These are phyloP conservation scores for Fregata magnificens DNA, from an alignment of 2,113 vertebrate genomes.

Conservation along the genomic window DNA sequence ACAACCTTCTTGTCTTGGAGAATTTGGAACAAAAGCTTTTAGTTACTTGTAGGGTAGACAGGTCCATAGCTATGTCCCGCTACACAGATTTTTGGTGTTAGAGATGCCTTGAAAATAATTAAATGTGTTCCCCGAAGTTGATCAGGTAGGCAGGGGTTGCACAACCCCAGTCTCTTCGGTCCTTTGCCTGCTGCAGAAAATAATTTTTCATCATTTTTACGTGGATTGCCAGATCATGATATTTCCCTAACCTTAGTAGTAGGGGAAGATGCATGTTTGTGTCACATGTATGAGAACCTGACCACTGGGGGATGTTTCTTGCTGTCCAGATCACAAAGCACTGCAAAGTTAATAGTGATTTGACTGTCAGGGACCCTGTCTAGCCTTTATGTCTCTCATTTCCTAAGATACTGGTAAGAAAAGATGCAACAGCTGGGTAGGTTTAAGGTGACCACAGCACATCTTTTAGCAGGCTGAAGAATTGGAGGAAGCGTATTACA, in stretches of 20 bases:
- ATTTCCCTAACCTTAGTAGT: neutral
- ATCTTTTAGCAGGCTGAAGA: neutral
- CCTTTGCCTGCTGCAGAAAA: neutral
- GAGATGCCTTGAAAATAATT: neutral
- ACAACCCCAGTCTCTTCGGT: neutral
- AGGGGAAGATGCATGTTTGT: neutral
- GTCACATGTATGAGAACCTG: neutral
- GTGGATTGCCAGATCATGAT: fast-evolving
- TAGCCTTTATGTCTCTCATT: neutral
- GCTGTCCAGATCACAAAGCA: neutral
- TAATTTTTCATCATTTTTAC: fast-evolving
- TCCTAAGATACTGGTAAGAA: neutral
- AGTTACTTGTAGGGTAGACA: neutral
- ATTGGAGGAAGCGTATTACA: fast-evolving
- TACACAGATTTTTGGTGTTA: neutral
- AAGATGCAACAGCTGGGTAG: neutral
- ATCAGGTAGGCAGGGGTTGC: neutral
- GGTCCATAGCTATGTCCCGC: fast-evolving
- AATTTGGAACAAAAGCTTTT: neutral
- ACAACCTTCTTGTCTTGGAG: neutral
- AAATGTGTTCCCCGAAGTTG: neutral
- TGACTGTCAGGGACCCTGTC: neutral
- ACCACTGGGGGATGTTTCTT: neutral
- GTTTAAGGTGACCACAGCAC: neutral
- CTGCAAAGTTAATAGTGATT: no score